These are phyloP conservation scores for Ruditapes philippinarum DNA, from an alignment of 1,140 invertebrate genomes.

Conservation along the genomic window DNA sequence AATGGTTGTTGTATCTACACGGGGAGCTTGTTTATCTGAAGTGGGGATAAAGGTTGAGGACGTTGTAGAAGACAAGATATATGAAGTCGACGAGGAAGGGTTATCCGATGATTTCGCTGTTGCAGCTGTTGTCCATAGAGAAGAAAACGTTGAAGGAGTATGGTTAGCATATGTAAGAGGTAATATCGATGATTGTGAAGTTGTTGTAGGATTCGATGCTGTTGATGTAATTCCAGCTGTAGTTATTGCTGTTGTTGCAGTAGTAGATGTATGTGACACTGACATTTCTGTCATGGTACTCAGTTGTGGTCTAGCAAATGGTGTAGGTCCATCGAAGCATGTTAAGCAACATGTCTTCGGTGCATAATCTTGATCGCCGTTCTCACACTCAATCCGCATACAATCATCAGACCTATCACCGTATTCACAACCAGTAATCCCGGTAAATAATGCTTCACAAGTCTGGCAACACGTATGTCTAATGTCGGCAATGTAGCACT, in stretches of 20 bases:
- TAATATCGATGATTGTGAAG: neutral
- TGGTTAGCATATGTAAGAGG: neutral
- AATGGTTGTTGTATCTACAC: neutral
- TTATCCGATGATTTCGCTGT: neutral
- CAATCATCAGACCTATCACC: constrained; percentile 54
- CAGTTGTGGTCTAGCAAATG: constrained; percentile 31
- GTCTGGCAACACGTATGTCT: constrained; percentile 43
- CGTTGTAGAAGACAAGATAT: neutral
- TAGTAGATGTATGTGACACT: neutral
- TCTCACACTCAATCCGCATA: neutral
- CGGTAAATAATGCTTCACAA: constrained; percentile 39
- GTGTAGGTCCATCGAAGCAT: constrained; percentile 61
- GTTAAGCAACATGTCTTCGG: constrained; percentile 44
- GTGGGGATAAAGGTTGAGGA: neutral
- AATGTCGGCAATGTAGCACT: constrained; percentile 33
- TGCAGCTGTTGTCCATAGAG: neutral
- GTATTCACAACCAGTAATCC: constrained; percentile 49
- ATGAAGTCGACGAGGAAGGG: neutral
- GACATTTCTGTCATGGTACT: neutral
- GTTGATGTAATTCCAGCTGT: neutral
- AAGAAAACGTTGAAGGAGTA: neutral
- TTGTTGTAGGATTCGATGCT: neutral
- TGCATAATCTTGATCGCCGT: constrained; percentile 31
- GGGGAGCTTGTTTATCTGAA: too few species aligned
- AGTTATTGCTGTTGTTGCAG: neutral